Base-by-base conservation (phyloP, 2,113 vertebrate genomes). In the Thunnus thynnus region DNA sequence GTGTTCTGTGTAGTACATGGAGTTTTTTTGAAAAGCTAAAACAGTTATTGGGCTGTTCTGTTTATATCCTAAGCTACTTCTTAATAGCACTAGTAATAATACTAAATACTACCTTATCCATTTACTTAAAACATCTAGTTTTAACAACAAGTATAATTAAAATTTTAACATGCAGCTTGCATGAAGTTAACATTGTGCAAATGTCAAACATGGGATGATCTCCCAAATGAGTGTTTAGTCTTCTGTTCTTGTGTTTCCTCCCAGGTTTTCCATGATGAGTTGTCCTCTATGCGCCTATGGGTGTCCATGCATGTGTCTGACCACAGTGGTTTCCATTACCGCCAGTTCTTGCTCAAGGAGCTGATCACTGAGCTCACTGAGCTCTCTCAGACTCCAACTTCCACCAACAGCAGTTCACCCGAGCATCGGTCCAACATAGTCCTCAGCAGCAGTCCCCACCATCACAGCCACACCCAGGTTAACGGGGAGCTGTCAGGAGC, bases 321-420 rank as follows among this genome's bases (percentile, higher is more conserved):
- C 93, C 98, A 99, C 85, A 99, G 98, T 65, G 98, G 98, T 63
- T 99, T 99, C 94, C 98, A 99, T 93, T 99, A 99, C 87, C 97
- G 98, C 56, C 98, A 99, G 90, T 99, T 98, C 93, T 94, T 99
- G 80, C 95, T 99, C 27, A 96, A 96, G 86, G 95, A 97, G 77
- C 93, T 99, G 85, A 93, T 95, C 32, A 36, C 82, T 5, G 93
- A 94, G 65, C 80, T 88, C 27, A 30, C 27, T 4, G 27, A 30
- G 27, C 80, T 95, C 91, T 91, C 95, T 86, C 36, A 41, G 63
- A 63, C 91, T 62, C 83, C 70, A 56, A 91, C 94, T 95, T 96
- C 92, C 94, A 95, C 88, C 95, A 95, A 66, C 95, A 95, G 82
- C 93, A 94, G 80, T 96, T 96, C 74, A 84, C 94, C 69, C 86